Base-by-base conservation (phyloP, 2,888 invertebrate genomes). In the Trachelus iudaicus region DNA sequence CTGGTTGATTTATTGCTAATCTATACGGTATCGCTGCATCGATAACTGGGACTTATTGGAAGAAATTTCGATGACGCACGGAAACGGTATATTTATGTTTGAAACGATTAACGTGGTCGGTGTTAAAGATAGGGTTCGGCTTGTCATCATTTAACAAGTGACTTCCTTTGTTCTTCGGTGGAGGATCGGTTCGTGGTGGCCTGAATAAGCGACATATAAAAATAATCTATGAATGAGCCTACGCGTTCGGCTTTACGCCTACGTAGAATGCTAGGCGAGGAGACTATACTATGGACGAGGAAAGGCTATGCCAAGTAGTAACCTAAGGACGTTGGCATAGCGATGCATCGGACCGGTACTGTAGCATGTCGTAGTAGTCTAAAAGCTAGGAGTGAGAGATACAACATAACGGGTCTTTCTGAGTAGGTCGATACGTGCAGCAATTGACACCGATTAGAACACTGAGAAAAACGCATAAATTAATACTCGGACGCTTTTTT, bases 371-470 rank as follows among this genome's bases (percentile, higher is more conserved):
- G 76, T 79, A 77, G 73, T 77, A 75, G 78, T 79, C 77, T 79
- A 77, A 79, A 79, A 79, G 82, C 78, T 80, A 79, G 75, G 76
- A 80, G 77, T 80, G 81, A 80, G 83, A 85, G 86, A 86, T 86
- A 88, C 85, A 84, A 84, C 84, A 86, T 91, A 91, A 91, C 91
- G 90, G 91, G 85, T 89, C 88, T 88, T 87, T 81, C 80, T 86
- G 87, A 91, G 91, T 91, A 90, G 90, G 91, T 90, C 90, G 90
- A 88, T 90, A 88, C 89, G 88, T 90, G 90, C 89, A 89, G 88
- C 88, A 84, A 87, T 89, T 87, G 88, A 89, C 88, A 89, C 87
- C 87, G 89, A 90, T 91, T 91, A 90, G 90, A 86, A 87, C 83
- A 83, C 81, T 81, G 81, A 75, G 81, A 83, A 86, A 87, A 88